phyloP scores from a whole-genome alignment of 2,888 invertebrate genomes.

The Macrosoma leucophasiata region DNA sequence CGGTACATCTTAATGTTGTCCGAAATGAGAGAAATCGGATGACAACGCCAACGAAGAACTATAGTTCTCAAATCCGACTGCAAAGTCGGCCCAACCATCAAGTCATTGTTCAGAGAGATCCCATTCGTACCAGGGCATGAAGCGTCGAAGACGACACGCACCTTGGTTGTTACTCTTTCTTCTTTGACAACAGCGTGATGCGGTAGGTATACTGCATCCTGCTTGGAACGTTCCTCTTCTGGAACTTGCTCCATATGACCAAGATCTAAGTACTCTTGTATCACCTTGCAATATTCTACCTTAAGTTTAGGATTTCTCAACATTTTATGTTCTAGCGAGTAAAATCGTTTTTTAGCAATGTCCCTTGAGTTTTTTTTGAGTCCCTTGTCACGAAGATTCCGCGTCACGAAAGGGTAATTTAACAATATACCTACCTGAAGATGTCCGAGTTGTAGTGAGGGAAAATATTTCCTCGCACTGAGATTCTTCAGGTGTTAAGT shows the following conservation, averaged over 20 bases:
- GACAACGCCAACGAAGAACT: slow-evolving; percentile 24
- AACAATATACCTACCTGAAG: slow-evolving; percentile 22
- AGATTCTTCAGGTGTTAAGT: slow-evolving; percentile 22
- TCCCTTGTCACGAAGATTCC: slow-evolving; percentile 9
- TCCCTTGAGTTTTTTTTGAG: slow-evolving; percentile 15
- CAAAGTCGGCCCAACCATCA: slow-evolving; percentile 27
- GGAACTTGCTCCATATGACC: slow-evolving; percentile 21
- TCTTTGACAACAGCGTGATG: slow-evolving; percentile 31
- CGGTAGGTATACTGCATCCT: slow-evolving; percentile 25
- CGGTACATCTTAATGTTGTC: slow-evolving; percentile 33
- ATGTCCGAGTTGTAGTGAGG: slow-evolving; percentile 17
- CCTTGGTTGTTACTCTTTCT: slow-evolving; percentile 18
- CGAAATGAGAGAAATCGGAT: slow-evolving; percentile 17
- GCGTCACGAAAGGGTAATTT: slow-evolving; percentile 23
- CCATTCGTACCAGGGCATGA: slow-evolving; percentile 18
- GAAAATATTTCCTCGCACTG: slow-evolving; percentile 19
- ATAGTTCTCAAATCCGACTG: slow-evolving; percentile 29
- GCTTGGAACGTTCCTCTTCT: slow-evolving; percentile 7
- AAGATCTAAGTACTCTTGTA: slow-evolving; percentile 23
- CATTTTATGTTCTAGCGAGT: slow-evolving; percentile 18
- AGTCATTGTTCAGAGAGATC: slow-evolving; percentile 24
- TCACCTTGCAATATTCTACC: slow-evolving; percentile 21
- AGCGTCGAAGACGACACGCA: slow-evolving; percentile 20
- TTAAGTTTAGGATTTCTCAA: slow-evolving; percentile 15
- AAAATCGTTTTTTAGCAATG: slow-evolving; percentile 21